Conservation (phyloP, 2,113 vertebrate species). For the Monarcha castaneiventris region DNA sequence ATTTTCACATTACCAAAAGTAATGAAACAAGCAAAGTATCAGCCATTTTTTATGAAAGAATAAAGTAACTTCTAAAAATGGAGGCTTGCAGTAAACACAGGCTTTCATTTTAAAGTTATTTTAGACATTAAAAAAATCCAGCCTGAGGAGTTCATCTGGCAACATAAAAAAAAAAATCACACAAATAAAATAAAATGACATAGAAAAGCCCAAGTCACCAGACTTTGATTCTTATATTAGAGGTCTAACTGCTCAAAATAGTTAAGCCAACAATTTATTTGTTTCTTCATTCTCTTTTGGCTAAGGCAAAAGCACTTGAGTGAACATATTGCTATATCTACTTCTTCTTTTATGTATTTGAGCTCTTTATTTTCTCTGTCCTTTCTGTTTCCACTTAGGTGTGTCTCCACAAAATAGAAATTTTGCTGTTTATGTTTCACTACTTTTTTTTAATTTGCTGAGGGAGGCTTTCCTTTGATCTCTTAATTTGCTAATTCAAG, state of each 20-base stretch:
- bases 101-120: neutral
- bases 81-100: neutral
- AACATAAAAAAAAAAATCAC: neutral
- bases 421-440: neutral
- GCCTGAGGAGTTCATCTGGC: neutral
- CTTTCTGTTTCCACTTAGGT: neutral
- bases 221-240: neutral
- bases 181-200: neutral
- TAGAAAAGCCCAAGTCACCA: neutral
- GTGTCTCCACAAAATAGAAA: neutral
- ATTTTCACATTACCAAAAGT: neutral
- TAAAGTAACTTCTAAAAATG: neutral
- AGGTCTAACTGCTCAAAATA: neutral
- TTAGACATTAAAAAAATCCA: neutral
- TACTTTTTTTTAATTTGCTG: neutral
- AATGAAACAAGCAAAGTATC: conserved; percentile 7
- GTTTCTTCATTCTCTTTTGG: neutral
- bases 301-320: neutral
- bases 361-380: neutral
- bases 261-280: neutral
- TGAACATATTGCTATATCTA: neutral
- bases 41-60: neutral
- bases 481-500: neutral
- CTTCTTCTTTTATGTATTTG: neutral
- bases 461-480: neutral